phyloP scores from a whole-genome alignment of 2,888 invertebrate species.

The Platerodrilus igneus region DNA sequence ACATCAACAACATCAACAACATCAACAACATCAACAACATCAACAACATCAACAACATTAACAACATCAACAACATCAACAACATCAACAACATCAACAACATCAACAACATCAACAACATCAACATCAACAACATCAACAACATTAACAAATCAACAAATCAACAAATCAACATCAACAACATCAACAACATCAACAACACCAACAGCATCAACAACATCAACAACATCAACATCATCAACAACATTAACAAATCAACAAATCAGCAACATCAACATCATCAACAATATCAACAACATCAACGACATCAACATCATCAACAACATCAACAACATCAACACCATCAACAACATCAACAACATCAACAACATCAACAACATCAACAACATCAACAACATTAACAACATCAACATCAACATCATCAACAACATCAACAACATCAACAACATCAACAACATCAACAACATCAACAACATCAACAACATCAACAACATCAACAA shows the following conservation, averaged over 20 bases:
- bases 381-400: no score
- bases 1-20: constrained; percentile 4
- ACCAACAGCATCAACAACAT: no score
- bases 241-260: no score
- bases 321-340: no score
- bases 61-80: no score
- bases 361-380: no score
- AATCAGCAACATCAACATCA: no score
- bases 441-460: constrained; percentile 3
- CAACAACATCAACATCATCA: constrained; percentile 10
- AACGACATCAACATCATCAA: no score
- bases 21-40: constrained; percentile 1
- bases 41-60: constrained; percentile 8
- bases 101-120: constrained; percentile 13
- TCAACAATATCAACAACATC: no score
- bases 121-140: constrained; percentile 13
- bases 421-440: constrained; percentile 11
- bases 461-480: constrained; percentile 3
- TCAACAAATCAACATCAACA: no score
- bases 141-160: constrained; percentile 10
- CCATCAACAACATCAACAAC: constrained; percentile 12
- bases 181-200: no score
- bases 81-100: constrained; percentile 12
- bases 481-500: constrained; percentile 4
- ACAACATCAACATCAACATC: no score